phyloP scores from a whole-genome alignment of 2,797 vertebrate species.

The Gila robusta region DNA sequence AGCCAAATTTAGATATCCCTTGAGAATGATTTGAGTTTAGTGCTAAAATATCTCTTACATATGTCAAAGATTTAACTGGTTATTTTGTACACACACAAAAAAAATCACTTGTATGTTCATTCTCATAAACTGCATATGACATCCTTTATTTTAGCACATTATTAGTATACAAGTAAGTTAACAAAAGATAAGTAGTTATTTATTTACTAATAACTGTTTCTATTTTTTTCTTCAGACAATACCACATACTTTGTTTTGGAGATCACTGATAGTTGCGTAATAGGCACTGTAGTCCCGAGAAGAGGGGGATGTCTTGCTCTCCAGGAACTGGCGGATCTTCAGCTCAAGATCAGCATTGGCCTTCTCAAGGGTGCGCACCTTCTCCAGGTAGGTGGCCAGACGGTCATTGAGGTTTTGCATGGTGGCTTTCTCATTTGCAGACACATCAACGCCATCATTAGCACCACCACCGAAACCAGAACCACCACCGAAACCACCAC shows the following conservation, averaged over 20 bases:
- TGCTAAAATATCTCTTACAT: background rate
- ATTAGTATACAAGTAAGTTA: background rate
- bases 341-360: slow-evolving; percentile 85
- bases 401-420: slow-evolving; percentile 94
- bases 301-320: slow-evolving; percentile 68
- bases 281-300: slow-evolving; percentile 79
- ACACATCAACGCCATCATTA: slow-evolving; percentile 42
- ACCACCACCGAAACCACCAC: background rate
- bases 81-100: background rate
- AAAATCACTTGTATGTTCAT: background rate
- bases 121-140: background rate
- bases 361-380: slow-evolving; percentile 83
- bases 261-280: slow-evolving; percentile 80
- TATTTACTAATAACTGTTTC: background rate
- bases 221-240: background rate
- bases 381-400: slow-evolving; percentile 87
- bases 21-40: background rate
- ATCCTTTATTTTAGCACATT: background rate
- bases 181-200: background rate
- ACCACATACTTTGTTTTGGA: slow-evolving; percentile 82
- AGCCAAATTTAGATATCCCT: background rate
- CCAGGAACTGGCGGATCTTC: slow-evolving; percentile 85
- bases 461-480: background rate
- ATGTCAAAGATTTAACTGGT: background rate
- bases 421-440: slow-evolving; percentile 76